These are phyloP conservation scores for Subacronicta megacephala DNA, from an alignment of 2,888 invertebrate genomes.

Conservation along the genomic window DNA sequence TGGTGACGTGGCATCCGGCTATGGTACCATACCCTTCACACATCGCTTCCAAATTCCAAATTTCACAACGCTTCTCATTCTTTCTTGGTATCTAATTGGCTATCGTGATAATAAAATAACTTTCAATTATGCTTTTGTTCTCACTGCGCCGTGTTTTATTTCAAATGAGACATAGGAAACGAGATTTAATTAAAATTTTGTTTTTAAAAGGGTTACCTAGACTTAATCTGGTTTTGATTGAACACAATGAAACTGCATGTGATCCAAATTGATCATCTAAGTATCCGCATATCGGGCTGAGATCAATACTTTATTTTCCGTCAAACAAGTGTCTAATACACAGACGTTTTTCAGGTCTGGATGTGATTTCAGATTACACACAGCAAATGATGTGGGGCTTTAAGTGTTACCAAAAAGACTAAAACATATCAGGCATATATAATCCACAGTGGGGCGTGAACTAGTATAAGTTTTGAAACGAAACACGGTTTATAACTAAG, in stretches of 20 bases:
- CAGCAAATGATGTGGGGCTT: slow-evolving; percentile 52
- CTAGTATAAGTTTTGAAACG: slow-evolving; percentile 50
- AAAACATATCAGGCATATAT: slow-evolving; percentile 44
- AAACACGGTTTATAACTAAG: slow-evolving; percentile 52
- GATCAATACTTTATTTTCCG: slow-evolving; percentile 9
- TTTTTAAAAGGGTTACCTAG: slow-evolving; percentile 14
- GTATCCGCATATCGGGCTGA: slow-evolving; percentile 17
- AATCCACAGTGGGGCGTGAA: slow-evolving; percentile 41
- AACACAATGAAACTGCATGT: slow-evolving; percentile 33
- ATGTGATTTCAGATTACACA: slow-evolving; percentile 52
- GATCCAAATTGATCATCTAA: slow-evolving; percentile 4
- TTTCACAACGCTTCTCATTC: slow-evolving; percentile 54
- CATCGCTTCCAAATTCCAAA: slow-evolving; percentile 58
- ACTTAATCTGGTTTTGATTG: slow-evolving; percentile 22
- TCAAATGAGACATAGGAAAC: slow-evolving; percentile 35
- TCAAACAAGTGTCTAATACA: slow-evolving; percentile 35
- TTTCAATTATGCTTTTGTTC: slow-evolving; percentile 46
- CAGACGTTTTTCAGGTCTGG: slow-evolving; percentile 52
- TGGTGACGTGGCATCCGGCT: slow-evolving; percentile 10
- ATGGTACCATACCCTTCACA: slow-evolving; percentile 24
- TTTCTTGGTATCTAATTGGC: slow-evolving; percentile 57
- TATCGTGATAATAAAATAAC: slow-evolving; percentile 48
- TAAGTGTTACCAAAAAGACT: slow-evolving; percentile 52
- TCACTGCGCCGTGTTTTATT: slow-evolving; percentile 52
- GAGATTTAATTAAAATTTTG: slow-evolving; percentile 24